Evolutionary conservation across 2,888 invertebrate genomes (phyloP).

Genomic region (Noctua pronuba): DNA sequence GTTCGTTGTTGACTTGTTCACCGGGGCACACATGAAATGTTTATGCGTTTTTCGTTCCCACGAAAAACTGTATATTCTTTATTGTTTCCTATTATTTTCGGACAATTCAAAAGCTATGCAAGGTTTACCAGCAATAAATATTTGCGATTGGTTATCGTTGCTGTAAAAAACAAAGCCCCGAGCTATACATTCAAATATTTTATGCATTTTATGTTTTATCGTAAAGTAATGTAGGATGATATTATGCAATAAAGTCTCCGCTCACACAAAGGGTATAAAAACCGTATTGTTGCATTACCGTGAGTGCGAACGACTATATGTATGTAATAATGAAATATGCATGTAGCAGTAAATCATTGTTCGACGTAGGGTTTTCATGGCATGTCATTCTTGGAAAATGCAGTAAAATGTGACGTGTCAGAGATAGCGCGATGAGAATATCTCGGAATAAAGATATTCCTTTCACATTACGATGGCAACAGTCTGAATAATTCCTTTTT

Average conservation of each 20-base stretch:
- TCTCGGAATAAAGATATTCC: conserved; percentile 4
- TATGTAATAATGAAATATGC: conserved; percentile 55
- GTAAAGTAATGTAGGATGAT: conserved; percentile 28
- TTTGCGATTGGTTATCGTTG: conserved; percentile 27
- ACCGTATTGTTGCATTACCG: conserved; percentile 56
- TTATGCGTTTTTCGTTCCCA: background rate
- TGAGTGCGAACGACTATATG: conserved; percentile 53
- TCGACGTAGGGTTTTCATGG: conserved; percentile 51
- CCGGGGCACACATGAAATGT: conserved; percentile 1
- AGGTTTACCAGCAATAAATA: conserved; percentile 40
- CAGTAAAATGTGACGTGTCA: background rate
- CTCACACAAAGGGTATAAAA: conserved; percentile 53
- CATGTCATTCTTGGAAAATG: background rate
- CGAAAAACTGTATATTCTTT: conserved; percentile 4
- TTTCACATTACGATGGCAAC: background rate
- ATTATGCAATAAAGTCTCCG: conserved; percentile 49
- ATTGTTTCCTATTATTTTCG: conserved; percentile 30
- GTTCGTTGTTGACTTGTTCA: conserved; percentile 7
- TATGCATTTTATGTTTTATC: conserved; percentile 41
- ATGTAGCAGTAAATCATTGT: conserved; percentile 57
- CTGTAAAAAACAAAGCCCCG: conserved; percentile 30
- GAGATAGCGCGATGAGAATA: background rate
- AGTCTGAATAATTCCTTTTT: conserved; percentile 13
- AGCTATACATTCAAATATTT: conserved; percentile 30
- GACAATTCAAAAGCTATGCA: conserved; percentile 18